Conservation (phyloP, 2,888 invertebrate genomes). For the Bombylius major region DNA sequence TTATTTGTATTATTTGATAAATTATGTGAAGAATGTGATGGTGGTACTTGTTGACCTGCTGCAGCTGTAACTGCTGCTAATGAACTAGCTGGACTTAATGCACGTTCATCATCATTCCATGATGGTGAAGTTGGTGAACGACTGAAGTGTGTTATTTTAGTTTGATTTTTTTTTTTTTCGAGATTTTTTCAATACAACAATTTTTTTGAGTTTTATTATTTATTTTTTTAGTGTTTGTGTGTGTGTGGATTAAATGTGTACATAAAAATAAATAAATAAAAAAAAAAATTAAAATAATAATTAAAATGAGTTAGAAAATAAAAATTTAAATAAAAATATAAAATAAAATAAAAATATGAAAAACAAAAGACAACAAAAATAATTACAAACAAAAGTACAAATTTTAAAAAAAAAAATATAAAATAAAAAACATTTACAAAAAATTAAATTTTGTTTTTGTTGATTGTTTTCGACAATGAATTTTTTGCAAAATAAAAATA, state of each 20-base stretch:
- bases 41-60: neutral
- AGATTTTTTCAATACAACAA: slow-evolving; percentile 5
- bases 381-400: too few relatives aligned
- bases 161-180: too few relatives aligned
- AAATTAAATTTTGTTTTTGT: too few relatives aligned
- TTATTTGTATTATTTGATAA: neutral
- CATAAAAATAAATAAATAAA: neutral
- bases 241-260: neutral
- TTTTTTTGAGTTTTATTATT: slow-evolving; percentile 15
- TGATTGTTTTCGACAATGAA: too few relatives aligned
- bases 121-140: slow-evolving; percentile 35
- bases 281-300: too few relatives aligned
- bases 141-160: slow-evolving; percentile 20
- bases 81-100: slow-evolving; percentile 30
- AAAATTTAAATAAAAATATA: too few relatives aligned
- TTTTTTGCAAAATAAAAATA: too few relatives aligned
- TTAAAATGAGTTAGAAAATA: too few relatives aligned
- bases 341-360: too few relatives aligned
- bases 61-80: slow-evolving; percentile 2
- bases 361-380: too few relatives aligned
- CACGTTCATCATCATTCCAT: slow-evolving; percentile 36
- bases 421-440: neutral
- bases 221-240: neutral
- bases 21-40: neutral
- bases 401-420: too few relatives aligned